These are phyloP conservation scores for Caenorhabditis angaria DNA, from an alignment of 2,888 invertebrate genomes.

Conservation along the genomic window DNA sequence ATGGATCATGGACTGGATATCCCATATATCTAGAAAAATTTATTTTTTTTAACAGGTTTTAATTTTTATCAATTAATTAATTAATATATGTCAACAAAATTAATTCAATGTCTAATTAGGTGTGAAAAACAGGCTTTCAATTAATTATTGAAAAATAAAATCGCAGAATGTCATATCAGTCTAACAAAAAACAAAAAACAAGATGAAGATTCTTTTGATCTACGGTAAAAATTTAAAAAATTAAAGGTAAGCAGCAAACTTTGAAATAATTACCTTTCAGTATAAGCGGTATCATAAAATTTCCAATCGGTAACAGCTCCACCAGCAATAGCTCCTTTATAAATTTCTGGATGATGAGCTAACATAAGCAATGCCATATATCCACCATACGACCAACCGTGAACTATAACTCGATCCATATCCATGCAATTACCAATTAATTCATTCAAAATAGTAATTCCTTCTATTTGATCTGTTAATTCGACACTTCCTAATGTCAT, in stretches of 20 bases:
- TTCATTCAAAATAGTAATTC: slow-evolving; percentile 81
- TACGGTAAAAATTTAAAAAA: slow-evolving; percentile 25
- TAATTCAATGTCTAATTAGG: too few species aligned
- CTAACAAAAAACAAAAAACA: too few species aligned
- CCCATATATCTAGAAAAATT: slow-evolving; percentile 59
- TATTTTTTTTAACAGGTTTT: too few species aligned
- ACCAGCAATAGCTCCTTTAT: slow-evolving; percentile 82
- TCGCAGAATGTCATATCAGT: too few species aligned
- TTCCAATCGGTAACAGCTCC: slow-evolving; percentile 97
- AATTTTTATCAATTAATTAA: too few species aligned
- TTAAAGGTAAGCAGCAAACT: slow-evolving; percentile 72
- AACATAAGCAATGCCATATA: slow-evolving; percentile 94
- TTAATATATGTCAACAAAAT: too few species aligned
- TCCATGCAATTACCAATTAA: slow-evolving; percentile 82
- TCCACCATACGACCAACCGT: slow-evolving; percentile 99
- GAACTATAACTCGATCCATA: slow-evolving; percentile 88
- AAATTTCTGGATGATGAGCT: slow-evolving; percentile 80
- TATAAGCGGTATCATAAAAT: slow-evolving; percentile 97
- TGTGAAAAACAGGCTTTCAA: too few species aligned
- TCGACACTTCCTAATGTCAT: slow-evolving; percentile 92
- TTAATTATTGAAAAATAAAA: too few species aligned
- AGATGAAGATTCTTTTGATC: too few species aligned
- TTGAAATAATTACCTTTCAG: slow-evolving; percentile 78
- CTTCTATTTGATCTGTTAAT: slow-evolving; percentile 92
- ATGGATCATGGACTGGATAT: slow-evolving; percentile 70